Evolutionary conservation across 1,140 invertebrate species (phyloP), one percentile per base, ranked within the genome.

Genomic region (Ips typographus): DNA sequence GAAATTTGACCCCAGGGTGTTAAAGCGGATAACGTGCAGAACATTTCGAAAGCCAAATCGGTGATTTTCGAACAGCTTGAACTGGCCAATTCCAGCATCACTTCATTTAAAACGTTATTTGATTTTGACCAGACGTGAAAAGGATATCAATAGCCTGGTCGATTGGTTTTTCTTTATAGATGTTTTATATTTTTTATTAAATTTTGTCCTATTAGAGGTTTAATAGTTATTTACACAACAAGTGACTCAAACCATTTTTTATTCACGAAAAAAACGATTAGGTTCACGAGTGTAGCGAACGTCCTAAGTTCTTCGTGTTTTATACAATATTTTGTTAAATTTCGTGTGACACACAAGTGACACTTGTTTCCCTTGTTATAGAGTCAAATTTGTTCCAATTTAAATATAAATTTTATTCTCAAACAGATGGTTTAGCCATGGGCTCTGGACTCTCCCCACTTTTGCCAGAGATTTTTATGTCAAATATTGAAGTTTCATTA

Each of bases 51-150:
- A 63, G 44, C 68, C 59, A 63, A 69, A 69, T 69, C 68, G 68
- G 68, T 62, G 59, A 69, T 69, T 69, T 55, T 57, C 68, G 40
- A 57, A 43, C 38, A 43, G 59, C 64, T 69, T 69, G 44, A 62
- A 51, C 68, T 58, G 68, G 22, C 68, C 68, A 69, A 69, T 64
- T 69, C 57, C 41, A 57, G 40, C 53, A 57, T 63, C 68, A 63
- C 59, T 69, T 69, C 60, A 64, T 69, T 69, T 63, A 63, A 69
- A 69, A 69, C 59, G 60, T 63, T 64, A 69, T 69, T 69, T 64
- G 68, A 69, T 69, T 69, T 43, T 42, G 52, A 60, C 7, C 22
- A 39, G 37, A 68, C 66, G 66, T 68, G 66, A 44, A 65, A 40
- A n/a, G 64, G 52, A 40, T 65, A 36, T 58, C 47, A 44, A 44